These are phyloP conservation scores for Lithosia quadra DNA, from an alignment of 2,888 invertebrate species.

Conservation along the genomic window DNA sequence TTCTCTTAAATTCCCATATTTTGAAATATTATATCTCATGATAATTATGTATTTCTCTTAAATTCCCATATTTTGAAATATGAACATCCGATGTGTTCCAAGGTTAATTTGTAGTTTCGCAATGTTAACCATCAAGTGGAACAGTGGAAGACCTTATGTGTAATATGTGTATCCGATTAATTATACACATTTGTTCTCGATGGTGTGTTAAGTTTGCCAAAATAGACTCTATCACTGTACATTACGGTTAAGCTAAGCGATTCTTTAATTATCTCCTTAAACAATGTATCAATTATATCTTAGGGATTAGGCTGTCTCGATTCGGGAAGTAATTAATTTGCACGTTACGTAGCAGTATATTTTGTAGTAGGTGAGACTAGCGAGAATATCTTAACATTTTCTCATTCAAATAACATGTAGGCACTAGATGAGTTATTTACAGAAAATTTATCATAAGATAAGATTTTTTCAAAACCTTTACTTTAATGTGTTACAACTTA, in stretches of 20 bases:
- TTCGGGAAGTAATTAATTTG: background rate
- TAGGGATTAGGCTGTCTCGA: background rate
- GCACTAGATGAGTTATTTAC: too few species aligned
- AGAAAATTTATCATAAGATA: too few species aligned
- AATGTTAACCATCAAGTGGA: conserved; percentile 25
- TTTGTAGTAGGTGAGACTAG: background rate
- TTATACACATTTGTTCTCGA: conserved; percentile 7
- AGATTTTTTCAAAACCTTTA: too few species aligned
- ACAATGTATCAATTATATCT: background rate
- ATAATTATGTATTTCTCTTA: background rate
- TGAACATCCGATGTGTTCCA: conserved; percentile 13
- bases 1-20: background rate
- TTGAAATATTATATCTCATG: background rate
- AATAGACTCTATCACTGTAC: background rate
- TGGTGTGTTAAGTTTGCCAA: background rate
- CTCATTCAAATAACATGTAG: too few species aligned
- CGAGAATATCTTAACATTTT: too few species aligned
- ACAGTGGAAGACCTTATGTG: conserved; percentile 25
- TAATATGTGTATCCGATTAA: conserved; percentile 19
- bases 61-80: background rate
- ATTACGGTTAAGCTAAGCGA: background rate
- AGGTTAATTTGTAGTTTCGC: background rate
- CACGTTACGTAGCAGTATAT: background rate
- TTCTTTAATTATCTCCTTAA: background rate
- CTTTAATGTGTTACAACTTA: too few species aligned